These are phyloP conservation scores for Eupsilia transversa DNA, from an alignment of 2,888 invertebrate species.

Conservation along the genomic window DNA sequence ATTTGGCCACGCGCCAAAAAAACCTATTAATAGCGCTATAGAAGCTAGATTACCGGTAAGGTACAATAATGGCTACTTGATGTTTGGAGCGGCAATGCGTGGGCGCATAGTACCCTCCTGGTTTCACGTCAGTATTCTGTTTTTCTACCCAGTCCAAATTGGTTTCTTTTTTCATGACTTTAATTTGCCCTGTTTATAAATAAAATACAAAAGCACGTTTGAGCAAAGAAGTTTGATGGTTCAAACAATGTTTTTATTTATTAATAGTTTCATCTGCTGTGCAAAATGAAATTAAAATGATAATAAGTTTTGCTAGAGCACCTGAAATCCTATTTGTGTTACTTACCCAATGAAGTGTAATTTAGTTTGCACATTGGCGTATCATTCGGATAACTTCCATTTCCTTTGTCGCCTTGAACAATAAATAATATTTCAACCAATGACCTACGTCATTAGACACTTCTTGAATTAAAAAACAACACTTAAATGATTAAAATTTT, in stretches of 20 bases:
- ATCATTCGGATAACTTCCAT: slow-evolving; percentile 15
- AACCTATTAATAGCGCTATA: neutral
- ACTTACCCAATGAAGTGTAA: slow-evolving; percentile 41
- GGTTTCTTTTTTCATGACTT: slow-evolving; percentile 34
- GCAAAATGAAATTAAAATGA: neutral
- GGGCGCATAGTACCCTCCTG: slow-evolving; percentile 48
- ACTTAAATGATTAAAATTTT: neutral
- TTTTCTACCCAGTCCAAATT: slow-evolving; percentile 24
- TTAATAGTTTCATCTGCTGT: neutral
- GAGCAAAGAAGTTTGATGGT: neutral
- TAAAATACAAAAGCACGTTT: neutral
- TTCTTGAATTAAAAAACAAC: neutral
- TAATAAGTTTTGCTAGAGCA: neutral
- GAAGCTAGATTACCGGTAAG: slow-evolving; percentile 44
- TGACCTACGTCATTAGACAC: too few species aligned
- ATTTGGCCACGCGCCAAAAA: neutral
- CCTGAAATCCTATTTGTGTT: neutral
- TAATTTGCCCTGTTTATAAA: slow-evolving; percentile 16
- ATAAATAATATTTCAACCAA: too few species aligned
- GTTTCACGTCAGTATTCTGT: slow-evolving; percentile 34
- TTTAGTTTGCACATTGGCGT: slow-evolving; percentile 26
- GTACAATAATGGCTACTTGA: slow-evolving; percentile 44
- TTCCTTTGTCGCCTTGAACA: slow-evolving; percentile 28
- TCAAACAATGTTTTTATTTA: neutral
- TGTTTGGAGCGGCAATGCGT: slow-evolving; percentile 33